Base-by-base conservation (phyloP, 2,888 invertebrate genomes). In the Ypsolopha scabrella region DNA sequence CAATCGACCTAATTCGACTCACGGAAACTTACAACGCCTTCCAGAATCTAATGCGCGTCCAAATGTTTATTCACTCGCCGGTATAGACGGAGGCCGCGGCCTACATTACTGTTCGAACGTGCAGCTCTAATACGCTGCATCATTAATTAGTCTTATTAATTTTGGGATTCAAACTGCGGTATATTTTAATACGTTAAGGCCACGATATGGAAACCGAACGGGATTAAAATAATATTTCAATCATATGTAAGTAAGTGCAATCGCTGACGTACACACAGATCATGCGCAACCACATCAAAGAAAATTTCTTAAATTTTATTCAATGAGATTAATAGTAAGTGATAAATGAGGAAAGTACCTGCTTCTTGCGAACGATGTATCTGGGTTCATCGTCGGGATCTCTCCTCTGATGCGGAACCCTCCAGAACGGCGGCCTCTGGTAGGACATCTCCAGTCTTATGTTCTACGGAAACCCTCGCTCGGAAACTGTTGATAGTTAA, bases 391-490 rank as follows among this genome's bases (percentile, higher is more conserved):
- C 80, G 53, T 82, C 88, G 53, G 88, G 87, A 57, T 87, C 85
- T 2, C 55, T 67, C 8, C 86, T 72, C 56, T 75, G 75, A 57
- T 78, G 76, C 7, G 88, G 88, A 44, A 88, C 75, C 41, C 88
- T 80, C 90, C 90, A 91, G 74, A 91, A 91, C 47, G 90, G 81
- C 48, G 90, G 90, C 59, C 90, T 80, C 68, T 90, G 88, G 72
- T 89, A 89, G 67, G 89, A 24, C 24, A 24, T 24, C 24, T 24
- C 4, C 24, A 24, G 24, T 24, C 24, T 24, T 24, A 24, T 24
- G 24, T 24, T 24, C 24, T 24, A 24, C 4, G 24, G 24, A 24
- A 24, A 3, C 24, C 24, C 24, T 24, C 24, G 24, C 24, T 24
- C 24, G 24, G 2, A 24, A 24, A 24, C 24, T 24, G 24, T 24